These are phyloP conservation scores for Battus philenor DNA, from an alignment of 1,140 invertebrate species.

Conservation along the genomic window DNA sequence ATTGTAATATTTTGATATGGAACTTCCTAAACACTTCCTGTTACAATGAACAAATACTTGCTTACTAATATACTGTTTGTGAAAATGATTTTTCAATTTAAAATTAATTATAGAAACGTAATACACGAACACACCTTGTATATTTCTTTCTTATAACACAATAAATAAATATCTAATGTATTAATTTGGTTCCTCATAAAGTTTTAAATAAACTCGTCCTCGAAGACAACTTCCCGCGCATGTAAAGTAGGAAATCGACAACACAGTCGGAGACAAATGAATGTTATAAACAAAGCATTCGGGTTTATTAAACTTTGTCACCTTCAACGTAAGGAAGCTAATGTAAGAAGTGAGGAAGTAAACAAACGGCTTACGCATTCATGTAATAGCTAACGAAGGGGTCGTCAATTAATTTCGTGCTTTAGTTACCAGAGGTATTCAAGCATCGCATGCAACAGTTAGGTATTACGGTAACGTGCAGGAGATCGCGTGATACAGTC, in stretches of 20 bases:
- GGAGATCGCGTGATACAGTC: slow-evolving; percentile 39
- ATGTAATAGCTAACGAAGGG: too few species aligned
- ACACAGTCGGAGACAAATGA: background rate
- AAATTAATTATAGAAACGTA: too few species aligned
- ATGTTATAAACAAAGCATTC: slow-evolving; percentile 9
- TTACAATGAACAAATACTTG: too few species aligned
- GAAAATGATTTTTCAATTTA: too few species aligned
- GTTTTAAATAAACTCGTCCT: slow-evolving; percentile 2
- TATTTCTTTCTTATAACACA: too few species aligned
- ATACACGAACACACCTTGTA: too few species aligned
- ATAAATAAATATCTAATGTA: too few species aligned
- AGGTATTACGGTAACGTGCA: slow-evolving; percentile 42
- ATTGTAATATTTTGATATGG: too few species aligned
- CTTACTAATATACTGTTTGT: too few species aligned
- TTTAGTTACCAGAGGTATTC: background rate
- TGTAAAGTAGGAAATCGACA: background rate
- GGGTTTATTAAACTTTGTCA: slow-evolving; percentile 10
- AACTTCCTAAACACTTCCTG: too few species aligned
- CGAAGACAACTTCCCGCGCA: background rate
- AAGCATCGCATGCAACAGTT: slow-evolving; percentile 44
- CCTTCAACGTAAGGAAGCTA: too few species aligned
- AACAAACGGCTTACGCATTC: background rate
- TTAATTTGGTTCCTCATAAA: too few species aligned
- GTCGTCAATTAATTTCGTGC: background rate
- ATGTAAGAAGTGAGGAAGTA: slow-evolving; percentile 7